Base-by-base conservation (phyloP, 2,113 vertebrate species). In the Catagonus wagneri region DNA sequence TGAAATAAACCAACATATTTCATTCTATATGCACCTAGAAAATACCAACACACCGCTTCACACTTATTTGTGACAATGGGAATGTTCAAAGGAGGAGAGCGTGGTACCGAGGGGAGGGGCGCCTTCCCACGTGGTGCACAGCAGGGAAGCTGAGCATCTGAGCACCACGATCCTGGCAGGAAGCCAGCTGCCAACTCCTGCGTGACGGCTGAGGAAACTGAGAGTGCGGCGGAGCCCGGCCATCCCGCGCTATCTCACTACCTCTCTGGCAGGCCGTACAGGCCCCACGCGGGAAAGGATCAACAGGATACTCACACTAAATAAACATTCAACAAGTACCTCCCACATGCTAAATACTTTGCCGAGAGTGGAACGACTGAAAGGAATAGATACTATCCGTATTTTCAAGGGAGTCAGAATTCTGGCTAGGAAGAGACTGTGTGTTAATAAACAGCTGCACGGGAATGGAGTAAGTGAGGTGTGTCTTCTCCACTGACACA, bases 181-280 rank as follows among this genome's bases (percentile, higher is more conserved):
- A 76, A 83, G 29, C 61, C 75, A 50, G 76, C 69, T 32, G 56
- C 36, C 79, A 34, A 58, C 29, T 58, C 32, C 17, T 39, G 6
- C 0, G 3, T 52, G 72, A 71, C 2, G 29, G 34, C 25, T 52
- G 14, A 81, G 52, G 20, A 68, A 27, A 32, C 16, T 11, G 5
- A 69, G 17, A 81, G 23, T 0, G 7, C 13, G 39, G 32, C 20
- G 34, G 22, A 83, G 20, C 6, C 69, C 20, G 56, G 34, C 27
- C 3, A 9, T 6, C 8, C 44, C 39, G n/a, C 4, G 60, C 22
- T 22, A 56, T 2, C 16, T 34, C 3, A 0, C 20, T 52, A 7
- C 60, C 50, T 32, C 52, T 83, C 65, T 72, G 52, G 3, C 19
- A 60, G 34, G 54, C 10, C 61, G 22, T 61, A 36, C 25, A 32